A percentile compares a stretch with the other conserved stretches of the same genome.
Conservation (phyloP, 2,113 vertebrate species). For the Oxygymnocypris stewartii region DNA sequence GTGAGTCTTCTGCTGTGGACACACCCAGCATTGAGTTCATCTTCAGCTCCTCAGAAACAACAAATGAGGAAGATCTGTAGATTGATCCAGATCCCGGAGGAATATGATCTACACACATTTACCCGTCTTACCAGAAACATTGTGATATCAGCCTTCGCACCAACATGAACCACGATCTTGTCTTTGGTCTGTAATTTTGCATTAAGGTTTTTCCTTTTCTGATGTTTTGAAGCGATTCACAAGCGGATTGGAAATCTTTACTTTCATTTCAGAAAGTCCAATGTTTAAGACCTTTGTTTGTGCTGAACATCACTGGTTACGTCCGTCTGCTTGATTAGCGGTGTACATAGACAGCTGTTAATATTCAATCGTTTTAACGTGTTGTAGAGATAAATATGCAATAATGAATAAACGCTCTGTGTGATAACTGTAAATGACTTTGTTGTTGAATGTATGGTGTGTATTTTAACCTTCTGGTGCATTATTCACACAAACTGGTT, state of each 20-base stretch:
- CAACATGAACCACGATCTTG: not conserved
- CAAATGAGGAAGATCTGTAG: not conserved
- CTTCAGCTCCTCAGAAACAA: not conserved
- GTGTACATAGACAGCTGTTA: slow-evolving; percentile 53
- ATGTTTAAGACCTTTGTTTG: not conserved
- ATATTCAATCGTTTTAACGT: slow-evolving; percentile 37
- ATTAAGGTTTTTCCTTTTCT: not conserved
- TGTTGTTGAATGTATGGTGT: not conserved
- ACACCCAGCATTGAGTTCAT: not conserved
- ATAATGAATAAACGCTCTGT: not conserved
- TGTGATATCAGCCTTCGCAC: not conserved
- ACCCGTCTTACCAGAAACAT: not conserved
- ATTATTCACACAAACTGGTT: not conserved
- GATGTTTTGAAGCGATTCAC: not conserved
- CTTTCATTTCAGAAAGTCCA: not conserved
- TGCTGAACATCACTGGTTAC: not conserved
- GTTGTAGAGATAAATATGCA: slow-evolving; percentile 40
- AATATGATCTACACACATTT: not conserved
- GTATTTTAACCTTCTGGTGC: not conserved
- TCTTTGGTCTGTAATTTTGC: not conserved
- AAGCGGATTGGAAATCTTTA: not conserved
- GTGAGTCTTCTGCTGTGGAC: not conserved
- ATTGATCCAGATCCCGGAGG: not conserved
- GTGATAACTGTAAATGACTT: not conserved
- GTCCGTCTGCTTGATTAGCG: slow-evolving; percentile 38